phyloP scores from a whole-genome alignment of 1,140 invertebrate genomes.

The Halyomorpha halys region DNA sequence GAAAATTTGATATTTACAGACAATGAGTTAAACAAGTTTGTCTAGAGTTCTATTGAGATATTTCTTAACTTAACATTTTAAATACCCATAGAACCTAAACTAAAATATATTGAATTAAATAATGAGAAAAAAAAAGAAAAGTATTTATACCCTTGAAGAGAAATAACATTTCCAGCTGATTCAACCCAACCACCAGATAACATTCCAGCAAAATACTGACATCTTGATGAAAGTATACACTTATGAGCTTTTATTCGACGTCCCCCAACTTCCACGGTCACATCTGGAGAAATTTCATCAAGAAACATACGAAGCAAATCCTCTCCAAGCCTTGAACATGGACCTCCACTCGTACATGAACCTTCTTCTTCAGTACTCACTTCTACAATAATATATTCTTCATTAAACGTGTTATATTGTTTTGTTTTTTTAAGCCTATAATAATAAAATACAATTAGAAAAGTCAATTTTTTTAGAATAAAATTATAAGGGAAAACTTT shows the following conservation, averaged over 20 bases:
- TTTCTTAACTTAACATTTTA: too few species aligned
- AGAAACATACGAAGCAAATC: slow-evolving; percentile 80
- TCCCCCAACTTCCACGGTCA: slow-evolving; percentile 66
- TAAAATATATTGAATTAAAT: too few species aligned
- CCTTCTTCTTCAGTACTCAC: slow-evolving; percentile 43
- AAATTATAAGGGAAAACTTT: too few species aligned
- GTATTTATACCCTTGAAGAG: slow-evolving; percentile 59
- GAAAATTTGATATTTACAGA: too few species aligned
- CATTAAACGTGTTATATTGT: too few species aligned
- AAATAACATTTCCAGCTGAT: slow-evolving; percentile 67
- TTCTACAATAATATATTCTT: slow-evolving; percentile 31
- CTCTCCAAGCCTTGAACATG: slow-evolving; percentile 61
- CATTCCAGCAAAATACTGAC: slow-evolving; percentile 84
- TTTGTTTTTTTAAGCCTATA: too few species aligned
- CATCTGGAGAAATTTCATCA: slow-evolving; percentile 77
- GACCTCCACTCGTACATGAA: slow-evolving; percentile 39
- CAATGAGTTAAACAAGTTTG: too few species aligned
- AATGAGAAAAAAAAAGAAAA: too few species aligned
- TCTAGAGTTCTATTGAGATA: too few species aligned
- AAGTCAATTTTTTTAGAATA: too few species aligned
- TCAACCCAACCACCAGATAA: slow-evolving; percentile 73
- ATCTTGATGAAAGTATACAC: slow-evolving; percentile 77
- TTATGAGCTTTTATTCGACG: slow-evolving; percentile 74
- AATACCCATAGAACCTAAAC: too few species aligned
- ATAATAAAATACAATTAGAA: too few species aligned